phyloP scores from a whole-genome alignment of 2,888 invertebrate genomes.

The Patella caerulea region DNA sequence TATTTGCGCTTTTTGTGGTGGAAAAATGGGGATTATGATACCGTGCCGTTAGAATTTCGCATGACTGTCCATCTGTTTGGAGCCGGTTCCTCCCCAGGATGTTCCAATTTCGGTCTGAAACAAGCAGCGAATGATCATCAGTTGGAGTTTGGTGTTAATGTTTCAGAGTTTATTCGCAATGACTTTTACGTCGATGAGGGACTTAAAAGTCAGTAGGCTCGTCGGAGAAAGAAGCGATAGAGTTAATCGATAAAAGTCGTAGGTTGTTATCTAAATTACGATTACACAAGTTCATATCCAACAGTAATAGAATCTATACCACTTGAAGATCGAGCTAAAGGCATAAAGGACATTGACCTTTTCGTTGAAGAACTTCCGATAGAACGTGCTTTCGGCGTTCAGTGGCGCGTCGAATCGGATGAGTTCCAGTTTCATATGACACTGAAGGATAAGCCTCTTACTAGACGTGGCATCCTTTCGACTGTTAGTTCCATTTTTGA shows the following conservation, averaged over 20 bases:
- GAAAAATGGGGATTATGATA: slow-evolving; percentile 14
- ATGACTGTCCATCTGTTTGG: slow-evolving; percentile 41
- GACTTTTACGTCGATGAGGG: slow-evolving; percentile 48
- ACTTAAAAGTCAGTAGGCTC: neutral
- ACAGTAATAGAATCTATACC: slow-evolving; percentile 36
- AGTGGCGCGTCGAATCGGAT: neutral
- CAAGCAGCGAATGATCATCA: slow-evolving; percentile 23
- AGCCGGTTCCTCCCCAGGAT: slow-evolving; percentile 37
- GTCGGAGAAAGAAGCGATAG: too few species aligned
- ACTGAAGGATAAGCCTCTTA: too few species aligned
- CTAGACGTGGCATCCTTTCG: neutral
- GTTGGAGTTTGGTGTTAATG: slow-evolving; percentile 26
- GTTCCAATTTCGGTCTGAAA: slow-evolving; percentile 35
- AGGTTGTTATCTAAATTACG: slow-evolving; percentile 24
- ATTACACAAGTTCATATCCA: slow-evolving; percentile 44
- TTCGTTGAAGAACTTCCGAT: neutral
- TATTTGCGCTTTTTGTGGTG: slow-evolving; percentile 36
- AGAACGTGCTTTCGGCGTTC: neutral
- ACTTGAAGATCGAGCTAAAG: slow-evolving; percentile 34
- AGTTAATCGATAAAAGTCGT: too few species aligned
- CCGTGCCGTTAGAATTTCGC: slow-evolving; percentile 24
- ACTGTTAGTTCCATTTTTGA: slow-evolving; percentile 19
- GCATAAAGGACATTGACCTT: slow-evolving; percentile 18
- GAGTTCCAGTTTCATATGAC: neutral
- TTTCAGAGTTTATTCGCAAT: slow-evolving; percentile 29